A percentile compares a stretch with the other conserved stretches of the same genome.
These are phyloP conservation scores for Coelinius sp. DNA, from an alignment of 2,888 invertebrate genomes.

Conservation along the genomic window DNA sequence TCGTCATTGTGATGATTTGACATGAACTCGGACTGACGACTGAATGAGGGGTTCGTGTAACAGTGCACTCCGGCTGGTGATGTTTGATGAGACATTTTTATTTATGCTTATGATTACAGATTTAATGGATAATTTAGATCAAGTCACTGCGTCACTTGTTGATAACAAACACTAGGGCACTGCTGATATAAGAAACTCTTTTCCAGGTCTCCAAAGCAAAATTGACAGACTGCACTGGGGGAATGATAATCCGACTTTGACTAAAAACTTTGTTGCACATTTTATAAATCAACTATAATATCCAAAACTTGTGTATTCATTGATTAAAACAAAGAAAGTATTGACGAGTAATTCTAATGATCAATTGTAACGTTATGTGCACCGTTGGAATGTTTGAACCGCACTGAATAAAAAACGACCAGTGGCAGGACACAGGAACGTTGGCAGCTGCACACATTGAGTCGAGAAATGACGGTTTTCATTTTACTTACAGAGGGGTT, in stretches of 20 bases:
- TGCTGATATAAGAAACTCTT: slow-evolving; percentile 56
- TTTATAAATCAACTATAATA: not conserved
- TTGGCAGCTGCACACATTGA: slow-evolving; percentile 45
- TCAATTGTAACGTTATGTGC: not conserved
- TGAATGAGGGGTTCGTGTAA: slow-evolving; percentile 86
- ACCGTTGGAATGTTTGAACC: slow-evolving; percentile 20
- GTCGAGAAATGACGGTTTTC: slow-evolving; percentile 39
- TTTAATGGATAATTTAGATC: not conserved
- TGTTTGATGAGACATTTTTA: slow-evolving; percentile 51
- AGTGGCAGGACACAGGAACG: slow-evolving; percentile 21
- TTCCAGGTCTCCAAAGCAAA: slow-evolving; percentile 60
- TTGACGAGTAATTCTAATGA: not conserved
- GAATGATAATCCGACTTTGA: slow-evolving; percentile 29
- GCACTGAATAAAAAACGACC: slow-evolving; percentile 34
- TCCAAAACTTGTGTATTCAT: not conserved
- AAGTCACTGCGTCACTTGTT: slow-evolving; percentile 27
- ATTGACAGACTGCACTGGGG: slow-evolving; percentile 48
- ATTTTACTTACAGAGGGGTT: slow-evolving; percentile 56
- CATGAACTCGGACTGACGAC: slow-evolving; percentile 81
- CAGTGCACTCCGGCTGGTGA: slow-evolving; percentile 71
- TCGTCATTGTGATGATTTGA: slow-evolving; percentile 62
- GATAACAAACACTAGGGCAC: slow-evolving; percentile 55
- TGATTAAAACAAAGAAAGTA: not conserved
- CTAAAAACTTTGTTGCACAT: slow-evolving; percentile 40
- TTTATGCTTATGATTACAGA: too few species aligned